These are phyloP conservation scores for Eupithecia exiguata DNA, from an alignment of 2,888 invertebrate species.

Conservation along the genomic window DNA sequence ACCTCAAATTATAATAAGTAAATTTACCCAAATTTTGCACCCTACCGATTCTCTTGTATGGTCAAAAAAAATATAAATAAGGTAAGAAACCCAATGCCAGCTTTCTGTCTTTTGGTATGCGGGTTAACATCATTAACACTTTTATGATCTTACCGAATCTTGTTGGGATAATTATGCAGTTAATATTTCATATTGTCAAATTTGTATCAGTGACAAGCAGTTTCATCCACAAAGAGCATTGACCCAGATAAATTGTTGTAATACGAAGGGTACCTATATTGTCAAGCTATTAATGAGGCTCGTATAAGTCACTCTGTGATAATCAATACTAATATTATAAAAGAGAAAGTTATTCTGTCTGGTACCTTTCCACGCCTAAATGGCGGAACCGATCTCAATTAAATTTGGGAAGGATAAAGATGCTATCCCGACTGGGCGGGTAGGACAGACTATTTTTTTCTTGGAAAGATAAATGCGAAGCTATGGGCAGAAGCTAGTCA, in stretches of 20 bases:
- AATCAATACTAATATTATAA: not conserved
- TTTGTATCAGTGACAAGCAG: conserved; percentile 22
- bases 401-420: not conserved
- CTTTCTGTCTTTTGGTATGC: conserved; percentile 21
- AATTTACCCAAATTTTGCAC: not conserved
- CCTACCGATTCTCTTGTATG: not conserved
- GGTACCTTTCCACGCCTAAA: not conserved
- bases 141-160: conserved; percentile 43
- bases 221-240: conserved; percentile 20
- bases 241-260: conserved; percentile 18
- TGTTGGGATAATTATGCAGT: conserved; percentile 37
- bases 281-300: not conserved
- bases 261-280: conserved; percentile 3
- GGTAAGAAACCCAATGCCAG: not conserved
- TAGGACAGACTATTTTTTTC: no score
- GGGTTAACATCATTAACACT: conserved; percentile 27
- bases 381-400: not conserved
- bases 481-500: no score
- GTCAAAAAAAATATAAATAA: not conserved
- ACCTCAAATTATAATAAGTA: not conserved
- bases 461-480: no score
- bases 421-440: not conserved
- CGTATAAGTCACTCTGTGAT: not conserved
- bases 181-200: conserved; percentile 31
- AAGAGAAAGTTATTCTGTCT: not conserved